Conservation (phyloP, 2,113 vertebrate genomes). For the Elephantulus edwardii region DNA sequence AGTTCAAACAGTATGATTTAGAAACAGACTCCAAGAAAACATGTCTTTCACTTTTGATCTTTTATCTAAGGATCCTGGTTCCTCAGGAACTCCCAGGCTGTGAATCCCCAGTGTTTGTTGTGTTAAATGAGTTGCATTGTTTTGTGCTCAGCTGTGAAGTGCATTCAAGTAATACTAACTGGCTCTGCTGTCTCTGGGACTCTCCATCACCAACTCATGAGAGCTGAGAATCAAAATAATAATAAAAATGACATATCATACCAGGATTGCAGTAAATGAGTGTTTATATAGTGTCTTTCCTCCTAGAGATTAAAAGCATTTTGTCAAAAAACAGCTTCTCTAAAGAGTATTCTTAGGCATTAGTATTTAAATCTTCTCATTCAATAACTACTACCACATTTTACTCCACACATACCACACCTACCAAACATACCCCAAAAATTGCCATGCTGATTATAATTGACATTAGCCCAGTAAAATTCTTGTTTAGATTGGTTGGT, state of each 20-base stretch:
- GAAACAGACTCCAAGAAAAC: slow-evolving; percentile 63
- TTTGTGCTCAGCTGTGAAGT: slow-evolving; percentile 15
- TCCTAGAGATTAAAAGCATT: not conserved
- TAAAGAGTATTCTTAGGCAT: not conserved
- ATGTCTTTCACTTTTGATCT: slow-evolving; percentile 66
- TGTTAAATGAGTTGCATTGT: slow-evolving; percentile 66
- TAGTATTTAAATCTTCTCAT: not conserved
- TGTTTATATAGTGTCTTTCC: not conserved
- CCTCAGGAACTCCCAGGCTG: slow-evolving; percentile 42
- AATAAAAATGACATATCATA: not conserved
- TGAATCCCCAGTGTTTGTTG: slow-evolving; percentile 63
- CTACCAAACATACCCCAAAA: not conserved
- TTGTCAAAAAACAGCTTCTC: not conserved
- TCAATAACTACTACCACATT: not conserved
- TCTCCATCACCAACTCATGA: not conserved
- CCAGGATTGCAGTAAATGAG: not conserved
- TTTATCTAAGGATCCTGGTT: slow-evolving; percentile 75
- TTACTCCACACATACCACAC: not conserved
- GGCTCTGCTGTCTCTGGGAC: not conserved
- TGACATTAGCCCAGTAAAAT: not conserved
- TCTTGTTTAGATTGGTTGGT: not conserved
- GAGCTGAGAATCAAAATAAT: slow-evolving; percentile 23
- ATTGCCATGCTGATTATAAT: not conserved
- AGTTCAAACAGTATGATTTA: slow-evolving; percentile 22
- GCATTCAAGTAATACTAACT: not conserved